Conservation (phyloP, 2,888 invertebrate species). For the Drosophila meridionalis region DNA sequence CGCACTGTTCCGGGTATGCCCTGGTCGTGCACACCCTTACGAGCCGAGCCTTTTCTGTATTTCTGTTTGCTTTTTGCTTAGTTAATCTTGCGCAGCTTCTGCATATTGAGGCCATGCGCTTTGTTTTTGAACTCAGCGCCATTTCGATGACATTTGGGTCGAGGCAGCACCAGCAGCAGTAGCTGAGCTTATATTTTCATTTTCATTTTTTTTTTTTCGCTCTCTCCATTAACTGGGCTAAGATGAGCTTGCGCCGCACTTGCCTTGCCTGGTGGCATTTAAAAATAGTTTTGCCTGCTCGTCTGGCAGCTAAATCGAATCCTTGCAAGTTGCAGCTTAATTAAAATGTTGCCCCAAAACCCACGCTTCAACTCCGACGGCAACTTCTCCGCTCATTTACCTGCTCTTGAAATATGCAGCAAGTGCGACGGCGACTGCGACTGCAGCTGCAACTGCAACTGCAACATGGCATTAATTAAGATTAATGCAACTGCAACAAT, state of each 20-base stretch:
- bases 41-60: neutral
- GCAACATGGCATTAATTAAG: constrained; percentile 39
- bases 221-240: constrained; percentile 31
- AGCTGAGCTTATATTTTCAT: constrained; percentile 5
- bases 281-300: neutral
- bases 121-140: constrained; percentile 11
- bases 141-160: constrained; percentile 27
- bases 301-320: constrained; percentile 36
- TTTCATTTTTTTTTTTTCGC: constrained; percentile 1
- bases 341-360: constrained; percentile 31
- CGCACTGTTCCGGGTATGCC: neutral
- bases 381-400: too few species aligned
- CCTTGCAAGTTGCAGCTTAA: constrained; percentile 41
- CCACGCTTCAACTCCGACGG: too few species aligned
- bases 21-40: neutral
- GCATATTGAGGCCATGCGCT: constrained; percentile 21
- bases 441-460: constrained; percentile 2
- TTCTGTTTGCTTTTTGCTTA: neutral
- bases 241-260: constrained; percentile 31
- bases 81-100: constrained; percentile 21
- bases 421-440: neutral
- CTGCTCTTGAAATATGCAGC: constrained; percentile 5
- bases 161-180: constrained; percentile 13
- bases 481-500: constrained; percentile 42
- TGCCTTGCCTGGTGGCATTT: constrained; percentile 9